A percentile compares a stretch with the other conserved stretches of the same genome.
Evolutionary conservation across 2,888 invertebrate species (phyloP).

Genomic region (Tinea pellionella): DNA sequence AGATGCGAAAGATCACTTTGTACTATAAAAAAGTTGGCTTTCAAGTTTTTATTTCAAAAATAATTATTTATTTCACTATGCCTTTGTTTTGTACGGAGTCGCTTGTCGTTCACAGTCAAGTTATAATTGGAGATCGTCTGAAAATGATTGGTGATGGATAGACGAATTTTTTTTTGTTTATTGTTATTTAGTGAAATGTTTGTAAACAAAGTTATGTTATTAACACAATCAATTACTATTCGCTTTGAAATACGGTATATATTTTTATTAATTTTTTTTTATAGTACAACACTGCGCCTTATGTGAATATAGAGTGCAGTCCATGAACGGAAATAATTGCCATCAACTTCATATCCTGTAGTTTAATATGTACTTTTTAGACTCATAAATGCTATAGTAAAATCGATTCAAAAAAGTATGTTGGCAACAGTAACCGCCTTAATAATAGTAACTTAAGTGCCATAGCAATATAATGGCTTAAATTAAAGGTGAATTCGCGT

Average conservation of each 20-base stretch:
- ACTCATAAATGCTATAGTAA: too few relatives aligned
- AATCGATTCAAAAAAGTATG: too few relatives aligned
- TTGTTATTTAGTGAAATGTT: neutral
- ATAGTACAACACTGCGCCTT: too few relatives aligned
- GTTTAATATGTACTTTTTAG: too few relatives aligned
- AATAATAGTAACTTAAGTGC: too few relatives aligned
- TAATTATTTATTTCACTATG: neutral
- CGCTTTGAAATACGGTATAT: too few relatives aligned
- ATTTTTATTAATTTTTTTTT: too few relatives aligned
- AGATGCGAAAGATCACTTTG: constrained; percentile 21
- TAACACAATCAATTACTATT: neutral
- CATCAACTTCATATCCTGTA: too few relatives aligned
- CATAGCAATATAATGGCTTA: neutral
- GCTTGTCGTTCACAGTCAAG: neutral
- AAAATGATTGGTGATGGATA: neutral
- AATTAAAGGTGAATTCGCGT: neutral
- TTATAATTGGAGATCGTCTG: neutral
- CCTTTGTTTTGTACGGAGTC: neutral
- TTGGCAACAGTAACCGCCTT: too few relatives aligned
- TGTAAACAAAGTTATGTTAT: neutral
- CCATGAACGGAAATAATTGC: too few relatives aligned
- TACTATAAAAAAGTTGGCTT: neutral
- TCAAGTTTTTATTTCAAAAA: neutral
- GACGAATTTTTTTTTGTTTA: neutral
- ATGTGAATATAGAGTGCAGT: too few relatives aligned